Conservation (phyloP, 2,113 vertebrate species). For the Sylvicapra grimmia region DNA sequence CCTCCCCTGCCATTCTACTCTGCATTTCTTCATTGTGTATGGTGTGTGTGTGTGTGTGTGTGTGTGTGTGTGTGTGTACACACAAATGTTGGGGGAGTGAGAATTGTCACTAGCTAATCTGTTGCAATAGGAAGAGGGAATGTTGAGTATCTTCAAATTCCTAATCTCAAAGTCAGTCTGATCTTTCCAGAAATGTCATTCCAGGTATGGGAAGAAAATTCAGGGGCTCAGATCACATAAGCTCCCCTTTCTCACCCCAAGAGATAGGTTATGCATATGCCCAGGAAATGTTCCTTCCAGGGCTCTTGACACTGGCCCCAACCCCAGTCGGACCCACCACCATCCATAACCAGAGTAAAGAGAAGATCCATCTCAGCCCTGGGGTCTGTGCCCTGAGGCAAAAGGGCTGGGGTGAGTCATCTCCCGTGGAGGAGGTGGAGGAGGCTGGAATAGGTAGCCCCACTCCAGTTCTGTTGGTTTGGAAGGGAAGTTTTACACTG, state of each 20-base stretch:
- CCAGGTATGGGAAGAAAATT: not conserved
- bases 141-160: not conserved
- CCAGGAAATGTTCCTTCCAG: not conserved
- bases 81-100: not conserved
- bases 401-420: not conserved
- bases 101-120: not conserved
- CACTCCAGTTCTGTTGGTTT: not conserved
- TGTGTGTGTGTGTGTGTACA: not conserved
- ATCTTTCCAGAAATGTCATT: not conserved
- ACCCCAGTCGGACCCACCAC: not conserved
- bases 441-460: not conserved
- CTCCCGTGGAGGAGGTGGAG: not conserved
- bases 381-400: not conserved
- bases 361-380: not conserved
- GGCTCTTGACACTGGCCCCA: not conserved
- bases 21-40: not conserved
- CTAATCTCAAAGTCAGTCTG: not conserved
- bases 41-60: not conserved
- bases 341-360: no score
- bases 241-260: not conserved
- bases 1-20: not conserved
- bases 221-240: not conserved
- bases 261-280: not conserved
- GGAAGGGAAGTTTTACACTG: not conserved
- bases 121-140: not conserved